Evolutionary conservation across 2,888 invertebrate species (phyloP).

Genomic region (Bruchidius siliquastri): DNA sequence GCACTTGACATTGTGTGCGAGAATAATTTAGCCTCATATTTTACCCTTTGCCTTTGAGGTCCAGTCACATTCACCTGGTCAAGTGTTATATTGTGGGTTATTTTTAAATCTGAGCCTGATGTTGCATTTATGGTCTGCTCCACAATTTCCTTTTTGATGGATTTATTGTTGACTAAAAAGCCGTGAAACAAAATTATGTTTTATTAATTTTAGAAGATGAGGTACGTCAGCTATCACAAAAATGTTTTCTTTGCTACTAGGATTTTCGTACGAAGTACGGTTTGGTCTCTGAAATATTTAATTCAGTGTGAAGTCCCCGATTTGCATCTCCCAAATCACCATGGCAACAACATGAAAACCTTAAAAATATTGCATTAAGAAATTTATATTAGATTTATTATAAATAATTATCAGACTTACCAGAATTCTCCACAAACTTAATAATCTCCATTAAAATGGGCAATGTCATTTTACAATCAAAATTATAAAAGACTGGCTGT

Average conservation of each 20-base stretch:
- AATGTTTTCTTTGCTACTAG: conserved; percentile 9
- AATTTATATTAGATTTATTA: not conserved
- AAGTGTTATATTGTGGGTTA: too few species aligned
- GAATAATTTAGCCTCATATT: conserved; percentile 8
- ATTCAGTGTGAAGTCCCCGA: conserved; percentile 18
- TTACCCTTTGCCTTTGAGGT: conserved; percentile 5
- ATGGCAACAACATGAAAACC: conserved; percentile 28
- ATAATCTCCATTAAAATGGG: conserved; percentile 19
- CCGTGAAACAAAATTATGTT: conserved; percentile 19
- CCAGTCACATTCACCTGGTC: conserved; percentile 11
- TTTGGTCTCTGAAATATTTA: conserved; percentile 12
- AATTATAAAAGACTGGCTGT: conserved; percentile 29
- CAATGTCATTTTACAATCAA: conserved; percentile 24
- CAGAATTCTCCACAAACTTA: conserved; percentile 13
- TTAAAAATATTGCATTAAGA: conserved; percentile 2
- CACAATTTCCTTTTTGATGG: conserved; percentile 16
- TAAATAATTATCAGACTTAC: conserved; percentile 7
- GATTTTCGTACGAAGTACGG: conserved; percentile 21
- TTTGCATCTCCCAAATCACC: conserved; percentile 25
- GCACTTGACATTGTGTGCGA: conserved; percentile 9
- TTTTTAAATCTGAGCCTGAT: conserved; percentile 16
- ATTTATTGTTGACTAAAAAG: conserved; percentile 16
- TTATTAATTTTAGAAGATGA: conserved; percentile 21
- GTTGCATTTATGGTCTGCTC: conserved; percentile 14
- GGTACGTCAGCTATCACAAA: conserved; percentile 23